These are phyloP conservation scores for Erythrocercus mccallii DNA, from an alignment of 2,113 vertebrate genomes.

Conservation along the genomic window DNA sequence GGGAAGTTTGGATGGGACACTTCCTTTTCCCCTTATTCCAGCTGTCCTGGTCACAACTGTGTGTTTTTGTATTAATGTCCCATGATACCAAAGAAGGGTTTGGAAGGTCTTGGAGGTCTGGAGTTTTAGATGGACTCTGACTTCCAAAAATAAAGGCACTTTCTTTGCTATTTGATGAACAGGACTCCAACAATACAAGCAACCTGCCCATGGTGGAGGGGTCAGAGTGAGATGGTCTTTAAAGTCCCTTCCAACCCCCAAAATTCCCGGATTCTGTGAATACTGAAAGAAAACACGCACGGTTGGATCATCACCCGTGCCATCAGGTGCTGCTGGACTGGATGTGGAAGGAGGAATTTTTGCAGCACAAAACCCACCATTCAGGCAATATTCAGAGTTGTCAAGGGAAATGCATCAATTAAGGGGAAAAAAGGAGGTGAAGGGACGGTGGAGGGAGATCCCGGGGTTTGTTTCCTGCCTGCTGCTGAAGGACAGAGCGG, in stretches of 20 bases:
- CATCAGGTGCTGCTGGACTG: not conserved
- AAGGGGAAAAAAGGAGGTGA: not conserved
- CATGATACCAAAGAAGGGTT: fast-evolving
- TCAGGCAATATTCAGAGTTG: not conserved
- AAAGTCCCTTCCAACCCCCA: not conserved
- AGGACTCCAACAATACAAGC: not conserved
- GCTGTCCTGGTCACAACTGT: not conserved
- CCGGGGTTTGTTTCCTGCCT: not conserved
- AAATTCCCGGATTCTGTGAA: fast-evolving
- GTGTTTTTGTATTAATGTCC: not conserved
- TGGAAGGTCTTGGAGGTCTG: not conserved
- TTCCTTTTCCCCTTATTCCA: not conserved
- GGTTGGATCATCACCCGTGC: not conserved
- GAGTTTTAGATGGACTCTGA: not conserved
- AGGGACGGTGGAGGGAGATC: not conserved
- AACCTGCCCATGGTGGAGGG: fast-evolving
- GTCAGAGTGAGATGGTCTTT: not conserved
- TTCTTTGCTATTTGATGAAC: not conserved
- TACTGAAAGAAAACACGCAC: fast-evolving
- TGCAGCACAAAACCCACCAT: not conserved
- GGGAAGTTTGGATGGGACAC: not conserved
- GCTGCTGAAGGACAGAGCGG: not conserved
- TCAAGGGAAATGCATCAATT: not conserved
- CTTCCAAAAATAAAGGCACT: not conserved
- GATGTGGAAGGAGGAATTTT: not conserved